Percentiles rank a stretch among this genome's conserved stretches.
Conservation (phyloP, 1,140 invertebrate species). For the Agrypnia vestita region DNA sequence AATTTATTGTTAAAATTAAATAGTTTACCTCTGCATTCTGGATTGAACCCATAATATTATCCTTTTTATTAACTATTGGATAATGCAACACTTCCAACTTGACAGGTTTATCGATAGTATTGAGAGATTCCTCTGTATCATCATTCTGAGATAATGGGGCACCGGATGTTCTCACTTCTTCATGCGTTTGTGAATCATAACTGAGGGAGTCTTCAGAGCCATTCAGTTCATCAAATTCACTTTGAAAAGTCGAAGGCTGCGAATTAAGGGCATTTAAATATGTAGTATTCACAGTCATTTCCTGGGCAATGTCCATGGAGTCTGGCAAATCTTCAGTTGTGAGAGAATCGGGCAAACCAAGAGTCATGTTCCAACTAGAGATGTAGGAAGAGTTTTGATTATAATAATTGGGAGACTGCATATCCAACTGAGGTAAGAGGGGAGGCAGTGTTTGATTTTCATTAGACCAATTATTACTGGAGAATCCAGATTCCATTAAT, state of each 20-base stretch:
- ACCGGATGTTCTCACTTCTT: constrained; percentile 7
- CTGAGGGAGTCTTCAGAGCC: constrained; percentile 25
- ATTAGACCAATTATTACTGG: constrained; percentile 11
- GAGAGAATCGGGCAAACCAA: constrained; percentile 30
- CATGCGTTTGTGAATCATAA: constrained; percentile 7
- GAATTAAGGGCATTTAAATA: constrained; percentile 61
- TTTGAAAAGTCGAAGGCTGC: constrained; percentile 63
- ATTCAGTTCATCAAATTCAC: constrained; percentile 65
- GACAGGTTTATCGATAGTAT: background rate
- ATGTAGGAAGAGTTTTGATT: constrained; percentile 60
- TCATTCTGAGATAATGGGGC: constrained; percentile 10
- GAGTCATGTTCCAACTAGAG: constrained; percentile 44
- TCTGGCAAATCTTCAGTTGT: constrained; percentile 42
- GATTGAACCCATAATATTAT: background rate
- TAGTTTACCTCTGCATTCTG: background rate
- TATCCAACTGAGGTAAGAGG: constrained; percentile 40
- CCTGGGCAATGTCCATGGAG: constrained; percentile 50
- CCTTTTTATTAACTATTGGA: constrained; percentile 8
- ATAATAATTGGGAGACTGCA: constrained; percentile 53
- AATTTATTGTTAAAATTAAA: no score
- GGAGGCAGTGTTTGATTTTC: constrained; percentile 37
- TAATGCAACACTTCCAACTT: constrained; percentile 29
- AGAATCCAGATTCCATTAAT: background rate
- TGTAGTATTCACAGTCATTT: constrained; percentile 59
- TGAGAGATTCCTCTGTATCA: background rate